These are phyloP conservation scores for Spatulosminthurus flaviceps DNA, from an alignment of 2,888 invertebrate genomes.

Conservation along the genomic window DNA sequence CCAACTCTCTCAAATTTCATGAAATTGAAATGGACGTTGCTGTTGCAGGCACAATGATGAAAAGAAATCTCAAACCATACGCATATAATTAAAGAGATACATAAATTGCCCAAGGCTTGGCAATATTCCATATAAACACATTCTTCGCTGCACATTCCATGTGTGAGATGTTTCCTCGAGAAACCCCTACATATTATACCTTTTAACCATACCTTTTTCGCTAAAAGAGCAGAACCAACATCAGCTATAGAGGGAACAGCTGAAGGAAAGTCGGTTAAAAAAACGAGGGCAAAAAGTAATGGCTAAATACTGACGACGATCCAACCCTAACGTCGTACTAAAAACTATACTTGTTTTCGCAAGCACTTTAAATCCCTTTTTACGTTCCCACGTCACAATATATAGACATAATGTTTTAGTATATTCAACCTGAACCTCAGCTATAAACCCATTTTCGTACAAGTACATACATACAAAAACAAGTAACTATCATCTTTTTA, in stretches of 20 bases:
- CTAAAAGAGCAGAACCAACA: no score
- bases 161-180: neutral
- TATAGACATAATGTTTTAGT: no score
- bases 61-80: constrained; percentile 13
- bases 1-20: neutral
- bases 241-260: neutral
- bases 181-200: neutral
- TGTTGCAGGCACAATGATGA: neutral
- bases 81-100: constrained; percentile 6
- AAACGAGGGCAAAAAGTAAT: constrained; percentile 18
- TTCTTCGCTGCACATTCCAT: neutral
- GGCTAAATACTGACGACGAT: neutral
- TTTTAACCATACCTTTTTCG: neutral
- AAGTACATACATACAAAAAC: no score
- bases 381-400: no score
- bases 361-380: no score
- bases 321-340: no score
- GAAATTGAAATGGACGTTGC: constrained; percentile 11
- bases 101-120: neutral
- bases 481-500: no score
- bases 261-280: constrained; percentile 14
- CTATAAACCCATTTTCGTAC: no score
- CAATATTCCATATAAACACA: neutral
- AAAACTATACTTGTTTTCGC: no score
- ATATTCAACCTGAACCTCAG: no score